Evolutionary conservation across 2,888 invertebrate genomes (phyloP).

Genomic region (Apamea sordens): DNA sequence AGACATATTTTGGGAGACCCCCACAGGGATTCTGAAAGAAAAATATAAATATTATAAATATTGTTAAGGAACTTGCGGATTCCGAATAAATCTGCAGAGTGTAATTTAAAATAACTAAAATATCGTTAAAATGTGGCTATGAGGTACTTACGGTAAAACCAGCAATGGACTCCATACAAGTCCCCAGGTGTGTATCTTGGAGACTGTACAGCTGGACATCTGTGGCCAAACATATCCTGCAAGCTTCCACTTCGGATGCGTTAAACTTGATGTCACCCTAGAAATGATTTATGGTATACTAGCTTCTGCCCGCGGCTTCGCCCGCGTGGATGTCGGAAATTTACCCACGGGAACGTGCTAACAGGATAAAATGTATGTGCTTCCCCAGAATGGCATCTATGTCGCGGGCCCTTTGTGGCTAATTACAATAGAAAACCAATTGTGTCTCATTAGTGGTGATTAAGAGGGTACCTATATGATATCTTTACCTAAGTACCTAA

Average conservation of each 20-base stretch:
- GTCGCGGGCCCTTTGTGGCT: no score
- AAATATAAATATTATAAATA: neutral
- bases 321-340: no score
- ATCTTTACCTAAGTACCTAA: no score
- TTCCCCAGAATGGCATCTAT: no score
- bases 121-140: neutral
- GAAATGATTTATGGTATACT: neutral
- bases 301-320: no score
- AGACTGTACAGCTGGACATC: slow-evolving; percentile 68
- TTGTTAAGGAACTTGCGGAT: neutral
- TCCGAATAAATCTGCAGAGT: no score
- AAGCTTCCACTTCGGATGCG: slow-evolving; percentile 68
- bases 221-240: slow-evolving; percentile 69
- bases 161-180: slow-evolving; percentile 59
- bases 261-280: slow-evolving; percentile 52
- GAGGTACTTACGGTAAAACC: slow-evolving; percentile 45
- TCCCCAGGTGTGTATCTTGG: slow-evolving; percentile 57
- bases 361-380: no score
- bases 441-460: no score
- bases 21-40: slow-evolving; percentile 38
- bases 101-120: no score
- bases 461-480: no score
- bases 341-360: no score
- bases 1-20: slow-evolving; percentile 71
- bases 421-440: no score